Evolutionary conservation across 1,140 invertebrate genomes (phyloP).

Genomic region (Drosophila repleta): DNA sequence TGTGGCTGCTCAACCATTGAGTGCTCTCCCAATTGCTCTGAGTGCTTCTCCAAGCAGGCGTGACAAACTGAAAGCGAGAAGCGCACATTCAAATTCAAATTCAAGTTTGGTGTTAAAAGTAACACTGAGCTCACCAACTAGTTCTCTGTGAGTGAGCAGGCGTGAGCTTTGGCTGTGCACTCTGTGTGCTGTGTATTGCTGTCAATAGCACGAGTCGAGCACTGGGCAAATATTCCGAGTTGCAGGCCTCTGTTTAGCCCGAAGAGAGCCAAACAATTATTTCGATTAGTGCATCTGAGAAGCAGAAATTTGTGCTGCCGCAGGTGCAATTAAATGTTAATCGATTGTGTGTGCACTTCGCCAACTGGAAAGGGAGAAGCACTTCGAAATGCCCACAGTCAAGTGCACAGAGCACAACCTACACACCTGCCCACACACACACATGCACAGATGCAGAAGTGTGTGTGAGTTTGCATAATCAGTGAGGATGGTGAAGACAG

Average conservation of each 20-base stretch:
- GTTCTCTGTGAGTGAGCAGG: slow-evolving; percentile 1
- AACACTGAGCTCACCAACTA: background rate
- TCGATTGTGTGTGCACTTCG: slow-evolving; percentile 65
- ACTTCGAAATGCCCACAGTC: slow-evolving; percentile 38
- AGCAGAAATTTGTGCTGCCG: slow-evolving; percentile 40
- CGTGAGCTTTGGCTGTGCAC: slow-evolving; percentile 5
- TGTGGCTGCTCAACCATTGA: slow-evolving; percentile 42
- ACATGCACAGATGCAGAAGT: slow-evolving; percentile 6
- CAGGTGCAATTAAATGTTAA: slow-evolving; percentile 77
- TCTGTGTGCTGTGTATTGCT: slow-evolving; percentile 2
- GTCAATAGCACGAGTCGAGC: slow-evolving; percentile 26
- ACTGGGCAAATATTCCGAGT: slow-evolving; percentile 34
- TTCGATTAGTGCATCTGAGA: slow-evolving; percentile 63
- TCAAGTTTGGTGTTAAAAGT: background rate
- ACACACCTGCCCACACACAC: background rate
- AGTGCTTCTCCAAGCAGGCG: slow-evolving; percentile 12
- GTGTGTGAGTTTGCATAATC: slow-evolving; percentile 41
- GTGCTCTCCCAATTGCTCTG: slow-evolving; percentile 28
- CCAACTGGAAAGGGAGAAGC: slow-evolving; percentile 5
- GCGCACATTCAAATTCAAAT: too few species aligned
- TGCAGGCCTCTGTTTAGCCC: slow-evolving; percentile 10
- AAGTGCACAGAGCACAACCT: slow-evolving; percentile 12
- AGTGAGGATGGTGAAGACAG: background rate
- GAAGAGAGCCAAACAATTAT: slow-evolving; percentile 62
- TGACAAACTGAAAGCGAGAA: background rate